Percentiles rank a stretch among this genome's conserved stretches.
phyloP scores from a whole-genome alignment of 2,797 vertebrate species.

The Anniella stebbinsi region DNA sequence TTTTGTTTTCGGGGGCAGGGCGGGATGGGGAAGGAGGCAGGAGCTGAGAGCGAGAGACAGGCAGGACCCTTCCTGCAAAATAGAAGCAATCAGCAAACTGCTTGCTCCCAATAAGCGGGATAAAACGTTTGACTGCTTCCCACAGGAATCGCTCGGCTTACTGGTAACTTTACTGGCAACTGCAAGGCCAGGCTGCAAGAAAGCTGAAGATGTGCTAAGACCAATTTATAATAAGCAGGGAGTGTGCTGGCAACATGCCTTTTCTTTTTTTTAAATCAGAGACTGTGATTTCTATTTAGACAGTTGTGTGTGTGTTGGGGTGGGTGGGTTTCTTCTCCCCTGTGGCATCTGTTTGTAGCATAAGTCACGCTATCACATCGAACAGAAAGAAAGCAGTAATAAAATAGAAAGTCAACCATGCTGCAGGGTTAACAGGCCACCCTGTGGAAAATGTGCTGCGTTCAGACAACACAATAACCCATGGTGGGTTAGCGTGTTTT shows the following conservation, averaged over 20 bases:
- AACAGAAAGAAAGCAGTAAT: no score
- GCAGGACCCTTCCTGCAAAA: slow-evolving; percentile 6
- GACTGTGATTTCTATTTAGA: not conserved
- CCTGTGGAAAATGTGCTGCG: no score
- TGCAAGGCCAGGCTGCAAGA: not conserved
- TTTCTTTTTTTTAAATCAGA: not conserved
- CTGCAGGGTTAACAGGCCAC: no score
- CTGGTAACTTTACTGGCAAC: not conserved
- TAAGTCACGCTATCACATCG: not conserved
- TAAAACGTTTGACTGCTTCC: not conserved
- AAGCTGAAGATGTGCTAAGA: not conserved
- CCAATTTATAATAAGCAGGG: not conserved
- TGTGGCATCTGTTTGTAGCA: not conserved
- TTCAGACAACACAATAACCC: no score
- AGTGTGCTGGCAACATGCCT: not conserved
- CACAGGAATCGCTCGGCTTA: not conserved
- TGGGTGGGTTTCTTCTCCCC: not conserved
- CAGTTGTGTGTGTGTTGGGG: not conserved
- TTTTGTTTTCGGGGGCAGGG: not conserved
- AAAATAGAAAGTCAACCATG: no score
- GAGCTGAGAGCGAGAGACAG: not conserved
- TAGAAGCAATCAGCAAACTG: slow-evolving; percentile 12
- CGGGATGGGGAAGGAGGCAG: not conserved
- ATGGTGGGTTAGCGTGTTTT: no score
- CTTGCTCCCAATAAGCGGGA: not conserved